Conservation (phyloP, 2,888 invertebrate species). For the Eueremaeus valkanovi region DNA sequence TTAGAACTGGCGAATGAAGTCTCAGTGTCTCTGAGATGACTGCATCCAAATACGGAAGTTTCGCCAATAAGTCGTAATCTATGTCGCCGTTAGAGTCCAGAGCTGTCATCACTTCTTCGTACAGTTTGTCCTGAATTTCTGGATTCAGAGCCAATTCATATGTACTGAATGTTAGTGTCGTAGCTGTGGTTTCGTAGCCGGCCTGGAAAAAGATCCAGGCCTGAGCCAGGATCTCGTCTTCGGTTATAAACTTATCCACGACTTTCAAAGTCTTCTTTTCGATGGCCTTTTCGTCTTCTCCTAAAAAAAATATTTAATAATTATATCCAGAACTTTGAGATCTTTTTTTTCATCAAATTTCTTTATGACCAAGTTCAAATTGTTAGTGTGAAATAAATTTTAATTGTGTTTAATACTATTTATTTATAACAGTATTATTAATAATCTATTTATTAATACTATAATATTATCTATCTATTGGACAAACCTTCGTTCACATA, state of each 20-base stretch:
- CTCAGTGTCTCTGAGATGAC: slow-evolving; percentile 42
- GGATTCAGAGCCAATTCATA: slow-evolving; percentile 25
- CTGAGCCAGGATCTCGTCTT: slow-evolving; percentile 32
- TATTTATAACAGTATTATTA: too few relatives aligned
- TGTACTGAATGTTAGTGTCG: slow-evolving; percentile 18
- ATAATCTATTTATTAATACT: too few relatives aligned
- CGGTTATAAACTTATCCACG: slow-evolving; percentile 6
- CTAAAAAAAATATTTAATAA: not conserved
- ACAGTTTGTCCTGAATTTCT: slow-evolving; percentile 20
- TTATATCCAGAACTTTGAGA: too few relatives aligned
- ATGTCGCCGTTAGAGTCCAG: not conserved
- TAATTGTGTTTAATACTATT: not conserved
- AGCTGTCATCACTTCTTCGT: slow-evolving; percentile 21
- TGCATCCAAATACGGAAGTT: too few relatives aligned
- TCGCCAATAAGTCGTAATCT: not conserved
- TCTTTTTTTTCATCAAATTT: too few relatives aligned
- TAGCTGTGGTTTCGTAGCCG: slow-evolving; percentile 38
- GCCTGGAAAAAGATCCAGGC: slow-evolving; percentile 32
- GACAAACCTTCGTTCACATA: slow-evolving; percentile 30
- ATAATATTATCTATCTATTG: too few relatives aligned
- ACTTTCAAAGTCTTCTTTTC: not conserved
- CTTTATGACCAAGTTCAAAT: too few relatives aligned
- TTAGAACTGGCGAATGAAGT: slow-evolving; percentile 35
- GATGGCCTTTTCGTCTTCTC: slow-evolving; percentile 1
- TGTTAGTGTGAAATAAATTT: too few relatives aligned